phyloP scores from a whole-genome alignment of 2,888 invertebrate genomes.

The Cheilosia urbana region DNA sequence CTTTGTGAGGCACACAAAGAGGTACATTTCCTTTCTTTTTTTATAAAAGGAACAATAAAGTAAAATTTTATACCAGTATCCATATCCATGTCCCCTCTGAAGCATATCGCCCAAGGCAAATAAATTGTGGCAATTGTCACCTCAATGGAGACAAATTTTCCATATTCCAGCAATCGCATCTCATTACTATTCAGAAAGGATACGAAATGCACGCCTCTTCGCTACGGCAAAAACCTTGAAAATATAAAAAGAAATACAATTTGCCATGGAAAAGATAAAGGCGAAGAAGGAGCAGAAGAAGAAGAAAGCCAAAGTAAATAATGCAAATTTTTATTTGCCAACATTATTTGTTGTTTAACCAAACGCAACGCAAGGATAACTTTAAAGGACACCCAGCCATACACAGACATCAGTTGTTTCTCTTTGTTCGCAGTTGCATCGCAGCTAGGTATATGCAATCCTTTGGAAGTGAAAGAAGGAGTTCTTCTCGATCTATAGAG shows the following conservation, averaged over 20 bases:
- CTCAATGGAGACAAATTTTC: constrained; percentile 17
- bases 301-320: constrained; percentile 50
- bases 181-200: constrained; percentile 15
- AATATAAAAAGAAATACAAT: neutral
- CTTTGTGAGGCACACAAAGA: neutral
- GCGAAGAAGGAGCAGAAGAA: neutral
- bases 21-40: neutral
- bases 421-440: neutral
- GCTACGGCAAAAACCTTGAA: neutral
- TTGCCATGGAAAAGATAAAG: constrained; percentile 8
- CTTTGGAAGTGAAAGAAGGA: neutral
- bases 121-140: constrained; percentile 48
- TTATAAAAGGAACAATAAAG: neutral
- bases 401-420: constrained; percentile 53
- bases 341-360: constrained; percentile 63
- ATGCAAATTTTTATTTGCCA: constrained; percentile 67
- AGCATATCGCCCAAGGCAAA: constrained; percentile 13
- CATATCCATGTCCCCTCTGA: neutral
- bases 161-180: constrained; percentile 1
- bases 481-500: constrained; percentile 31
- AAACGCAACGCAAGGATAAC: constrained; percentile 61
- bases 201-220: neutral
- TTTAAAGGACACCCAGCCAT: constrained; percentile 46
- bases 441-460: neutral
- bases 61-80: neutral